Base-by-base conservation (phyloP, 2,888 invertebrate species). In the Drosophila quinaria region DNA sequence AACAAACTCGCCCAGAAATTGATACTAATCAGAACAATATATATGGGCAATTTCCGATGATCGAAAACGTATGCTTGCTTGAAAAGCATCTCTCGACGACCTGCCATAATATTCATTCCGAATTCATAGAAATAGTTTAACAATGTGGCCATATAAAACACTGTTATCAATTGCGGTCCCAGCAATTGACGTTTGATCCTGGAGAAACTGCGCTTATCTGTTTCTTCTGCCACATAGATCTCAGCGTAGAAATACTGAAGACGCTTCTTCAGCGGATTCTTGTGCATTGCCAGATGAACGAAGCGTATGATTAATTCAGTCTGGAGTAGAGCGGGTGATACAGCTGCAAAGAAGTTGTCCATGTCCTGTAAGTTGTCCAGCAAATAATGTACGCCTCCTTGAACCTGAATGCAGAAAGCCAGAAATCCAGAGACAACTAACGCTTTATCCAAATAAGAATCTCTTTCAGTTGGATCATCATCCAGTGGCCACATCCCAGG, bases 401-500 rank as follows among this genome's bases (percentile, higher is more conserved):
- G 85, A 41, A 70, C 70, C 55, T 80, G 78, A 5, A 80, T 33
- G 5, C 76, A n/a, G 31, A 79, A 80, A 0, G 76, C 39, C 4
- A 80, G 4, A 41, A 81, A 74, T 2, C 68, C 77, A 4, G 69
- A 19, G 11, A 68, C n/a, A 50, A 80, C 73, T 0, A 67, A 0
- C 11, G 72, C 56, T 2, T 78, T 49, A 51, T 88, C 82, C 1
- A 78, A 4, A 4, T 56, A 25, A 1, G 68, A 6, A 10, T 42
- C 42, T 33, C 39, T 55, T 0, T 15, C 9, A 9, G 64, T 61
- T 19, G 54, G 72, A 37, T 52, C 47, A 64, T 87, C 87, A 19
- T 81, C 86, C 35, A 90, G 55, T 0, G 90, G 90, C 90, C 90
- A 90, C 33, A 64, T 63, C 6, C 89, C 51, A 11, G 66, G 74